These are phyloP conservation scores for Boloria euphrosyne DNA, from an alignment of 2,888 invertebrate genomes.

Conservation along the genomic window DNA sequence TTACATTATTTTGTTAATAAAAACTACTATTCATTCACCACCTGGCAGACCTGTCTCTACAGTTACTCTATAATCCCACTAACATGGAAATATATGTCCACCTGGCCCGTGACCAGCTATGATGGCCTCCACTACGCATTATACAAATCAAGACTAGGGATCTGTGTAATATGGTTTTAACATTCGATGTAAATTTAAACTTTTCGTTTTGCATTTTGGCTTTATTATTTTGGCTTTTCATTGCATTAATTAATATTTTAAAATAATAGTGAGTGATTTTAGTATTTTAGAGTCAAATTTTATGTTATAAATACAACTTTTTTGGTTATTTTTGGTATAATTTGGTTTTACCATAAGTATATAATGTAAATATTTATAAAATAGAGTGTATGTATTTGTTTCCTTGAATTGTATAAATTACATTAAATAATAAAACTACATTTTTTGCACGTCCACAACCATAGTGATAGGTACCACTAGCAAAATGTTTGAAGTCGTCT, in stretches of 20 bases:
- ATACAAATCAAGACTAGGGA: constrained; percentile 19
- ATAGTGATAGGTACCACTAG: too few relatives aligned
- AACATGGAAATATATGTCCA: constrained; percentile 67
- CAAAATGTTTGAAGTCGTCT: too few relatives aligned
- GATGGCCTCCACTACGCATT: constrained; percentile 16
- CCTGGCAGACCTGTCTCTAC: constrained; percentile 56
- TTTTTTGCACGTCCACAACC: too few relatives aligned
- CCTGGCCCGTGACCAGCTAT: constrained; percentile 50
- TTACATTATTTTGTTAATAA: constrained; percentile 24
- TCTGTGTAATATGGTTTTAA: constrained; percentile 17
- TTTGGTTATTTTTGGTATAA: too few relatives aligned
- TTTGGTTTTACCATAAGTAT: too few relatives aligned
- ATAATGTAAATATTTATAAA: too few relatives aligned
- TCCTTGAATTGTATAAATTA: too few relatives aligned
- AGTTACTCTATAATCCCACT: constrained; percentile 71
- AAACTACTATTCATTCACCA: constrained; percentile 42
- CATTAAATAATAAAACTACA: too few relatives aligned
- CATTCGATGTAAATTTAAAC: neutral
- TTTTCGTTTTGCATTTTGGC: too few relatives aligned
- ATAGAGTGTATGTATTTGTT: too few relatives aligned
- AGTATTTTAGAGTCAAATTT: neutral
- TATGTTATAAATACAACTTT: neutral
- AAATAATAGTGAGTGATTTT: neutral
- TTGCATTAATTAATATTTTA: neutral
- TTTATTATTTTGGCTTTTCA: constrained; percentile 2